Conservation (phyloP, 2,113 vertebrate genomes). For the Macquaria ambigua region DNA sequence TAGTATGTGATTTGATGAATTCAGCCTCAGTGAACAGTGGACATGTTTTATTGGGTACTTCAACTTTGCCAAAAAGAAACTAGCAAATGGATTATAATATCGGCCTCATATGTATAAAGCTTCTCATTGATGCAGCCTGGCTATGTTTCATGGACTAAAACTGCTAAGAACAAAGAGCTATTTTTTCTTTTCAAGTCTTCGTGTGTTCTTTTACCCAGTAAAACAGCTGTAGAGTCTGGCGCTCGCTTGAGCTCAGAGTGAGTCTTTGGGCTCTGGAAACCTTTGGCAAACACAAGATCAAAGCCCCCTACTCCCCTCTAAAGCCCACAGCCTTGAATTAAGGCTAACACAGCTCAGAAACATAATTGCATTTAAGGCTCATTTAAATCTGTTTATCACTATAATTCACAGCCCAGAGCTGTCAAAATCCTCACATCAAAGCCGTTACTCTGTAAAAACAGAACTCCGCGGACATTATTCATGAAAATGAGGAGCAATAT, state of each 20-base stretch:
- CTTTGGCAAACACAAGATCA: slow-evolving; percentile 72
- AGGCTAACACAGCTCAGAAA: slow-evolving; percentile 64
- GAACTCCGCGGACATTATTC: slow-evolving; percentile 36
- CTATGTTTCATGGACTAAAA: slow-evolving; percentile 33
- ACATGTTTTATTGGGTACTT: slow-evolving; percentile 5
- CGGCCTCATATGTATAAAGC: slow-evolving; percentile 29
- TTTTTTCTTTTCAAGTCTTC: slow-evolving; percentile 33
- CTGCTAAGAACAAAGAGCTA: slow-evolving; percentile 50
- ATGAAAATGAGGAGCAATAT: slow-evolving; percentile 36
- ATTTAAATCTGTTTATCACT: slow-evolving; percentile 76
- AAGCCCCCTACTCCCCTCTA: slow-evolving; percentile 58
- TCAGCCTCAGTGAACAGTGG: slow-evolving; percentile 30
- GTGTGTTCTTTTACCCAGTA: slow-evolving; percentile 32
- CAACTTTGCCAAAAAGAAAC: slow-evolving; percentile 28
- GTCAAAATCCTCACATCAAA: slow-evolving; percentile 73
- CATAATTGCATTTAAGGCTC: slow-evolving; percentile 73
- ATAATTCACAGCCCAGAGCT: slow-evolving; percentile 69
- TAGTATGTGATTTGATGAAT: slow-evolving; percentile 34
- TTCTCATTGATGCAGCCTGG: slow-evolving; percentile 39
- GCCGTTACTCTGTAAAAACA: slow-evolving; percentile 46
- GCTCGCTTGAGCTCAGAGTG: slow-evolving; percentile 44
- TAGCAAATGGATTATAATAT: slow-evolving; percentile 46
- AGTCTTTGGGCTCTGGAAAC: slow-evolving; percentile 61
- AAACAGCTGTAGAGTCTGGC: slow-evolving; percentile 43
- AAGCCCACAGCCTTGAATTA: slow-evolving; percentile 70